Evolutionary conservation across 1,140 invertebrate species (phyloP).

Genomic region (Oncopodura yosiiana): DNA sequence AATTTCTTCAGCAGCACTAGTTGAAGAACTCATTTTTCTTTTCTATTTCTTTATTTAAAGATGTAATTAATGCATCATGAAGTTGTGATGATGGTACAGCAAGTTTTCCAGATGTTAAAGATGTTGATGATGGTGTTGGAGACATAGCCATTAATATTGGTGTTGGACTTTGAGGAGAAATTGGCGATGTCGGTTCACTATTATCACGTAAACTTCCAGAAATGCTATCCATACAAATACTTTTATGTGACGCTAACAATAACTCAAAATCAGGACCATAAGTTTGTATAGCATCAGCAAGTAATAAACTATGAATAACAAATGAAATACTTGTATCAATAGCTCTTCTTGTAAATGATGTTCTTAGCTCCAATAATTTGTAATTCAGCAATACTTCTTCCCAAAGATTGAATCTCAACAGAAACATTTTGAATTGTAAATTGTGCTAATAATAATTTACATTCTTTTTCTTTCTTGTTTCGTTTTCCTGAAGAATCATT

Average conservation of each 20-base stretch:
- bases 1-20: too few relatives aligned
- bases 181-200: conserved; percentile 77
- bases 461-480: conserved; percentile 34
- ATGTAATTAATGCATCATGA: conserved; percentile 31
- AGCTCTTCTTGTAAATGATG: conserved; percentile 58
- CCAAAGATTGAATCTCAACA: conserved; percentile 53
- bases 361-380: conserved; percentile 77
- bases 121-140: conserved; percentile 13
- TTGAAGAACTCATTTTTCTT: neutral
- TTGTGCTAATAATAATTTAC: conserved; percentile 60
- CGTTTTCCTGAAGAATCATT: neutral
- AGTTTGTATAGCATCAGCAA: conserved; percentile 89
- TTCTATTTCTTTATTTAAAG: conserved; percentile 32
- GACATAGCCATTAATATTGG: conserved; percentile 26
- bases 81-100: conserved; percentile 29
- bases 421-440: conserved; percentile 33
- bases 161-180: conserved; percentile 44
- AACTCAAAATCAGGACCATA: conserved; percentile 91
- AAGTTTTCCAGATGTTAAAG: too few relatives aligned
- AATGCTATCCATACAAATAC: conserved; percentile 85
- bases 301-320: conserved; percentile 78
- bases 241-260: conserved; percentile 83
- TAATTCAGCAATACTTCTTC: conserved; percentile 75
- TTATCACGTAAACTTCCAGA: conserved; percentile 85
- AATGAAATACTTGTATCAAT: conserved; percentile 64